A percentile compares a stretch with the other conserved stretches of the same genome.
phyloP scores from a whole-genome alignment of 2,888 invertebrate species.

The Acrobasis suavella region DNA sequence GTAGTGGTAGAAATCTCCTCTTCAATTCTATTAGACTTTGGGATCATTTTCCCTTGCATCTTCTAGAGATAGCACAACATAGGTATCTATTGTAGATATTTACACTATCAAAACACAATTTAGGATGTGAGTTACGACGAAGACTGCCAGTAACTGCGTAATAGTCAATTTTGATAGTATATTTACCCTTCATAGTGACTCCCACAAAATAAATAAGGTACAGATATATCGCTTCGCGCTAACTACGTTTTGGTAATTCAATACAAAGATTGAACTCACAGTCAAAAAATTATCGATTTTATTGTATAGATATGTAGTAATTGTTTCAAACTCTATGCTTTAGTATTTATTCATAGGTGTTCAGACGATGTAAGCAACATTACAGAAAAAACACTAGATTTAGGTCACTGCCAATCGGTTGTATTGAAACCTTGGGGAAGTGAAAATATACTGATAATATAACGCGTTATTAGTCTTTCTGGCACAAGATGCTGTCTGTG shows the following conservation, averaged over 20 bases:
- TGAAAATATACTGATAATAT: too few relatives aligned
- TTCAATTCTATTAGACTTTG: neutral
- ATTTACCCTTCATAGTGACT: constrained; percentile 31
- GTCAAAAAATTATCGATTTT: too few relatives aligned
- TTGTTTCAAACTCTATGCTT: too few relatives aligned
- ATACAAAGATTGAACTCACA: neutral
- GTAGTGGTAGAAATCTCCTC: neutral
- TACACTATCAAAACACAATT: constrained; percentile 32
- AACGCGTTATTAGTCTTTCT: too few relatives aligned
- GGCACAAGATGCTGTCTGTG: too few relatives aligned
- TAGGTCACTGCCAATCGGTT: too few relatives aligned
- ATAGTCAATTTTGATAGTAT: constrained; percentile 32
- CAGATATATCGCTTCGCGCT: neutral
- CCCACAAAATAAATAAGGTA: neutral
- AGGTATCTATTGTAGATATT: neutral
- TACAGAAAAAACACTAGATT: too few relatives aligned
- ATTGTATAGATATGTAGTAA: too few relatives aligned
- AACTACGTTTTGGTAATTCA: neutral
- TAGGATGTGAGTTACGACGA: constrained; percentile 24
- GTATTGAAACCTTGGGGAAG: too few relatives aligned
- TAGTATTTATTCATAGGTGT: too few relatives aligned
- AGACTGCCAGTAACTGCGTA: constrained; percentile 29
- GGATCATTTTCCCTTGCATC: neutral
- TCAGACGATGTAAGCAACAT: too few relatives aligned
- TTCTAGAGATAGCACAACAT: neutral